Base-by-base conservation (phyloP, 1,140 invertebrate species). In the Drosophila pruinosa region DNA sequence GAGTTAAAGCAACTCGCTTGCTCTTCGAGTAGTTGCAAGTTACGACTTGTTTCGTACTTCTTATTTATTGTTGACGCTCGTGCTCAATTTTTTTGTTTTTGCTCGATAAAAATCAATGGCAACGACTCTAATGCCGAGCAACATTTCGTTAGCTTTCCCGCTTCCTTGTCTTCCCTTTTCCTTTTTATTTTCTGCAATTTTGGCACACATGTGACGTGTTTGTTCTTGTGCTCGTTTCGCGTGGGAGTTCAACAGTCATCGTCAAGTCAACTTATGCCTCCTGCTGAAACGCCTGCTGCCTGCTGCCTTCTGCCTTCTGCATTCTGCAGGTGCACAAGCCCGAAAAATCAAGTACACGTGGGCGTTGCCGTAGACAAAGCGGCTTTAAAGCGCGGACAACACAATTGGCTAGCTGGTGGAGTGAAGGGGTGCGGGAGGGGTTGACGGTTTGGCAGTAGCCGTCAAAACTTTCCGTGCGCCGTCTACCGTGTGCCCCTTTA, bases 71-170 rank as follows among this genome's bases (percentile, higher is more conserved):
- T 69, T 75, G 45, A 47, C 56, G 61, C 45, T 79, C 67, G 48
- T 79, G 70, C 26, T 28, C 12, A 43, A 56, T 56, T 56, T 15
- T 53, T 38, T 58, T 75, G n/a, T 38, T 31, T 52, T 26, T 57
- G 38, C 36, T 39, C 74, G 48, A 78, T 75, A 75, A 88, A 88
- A 86, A 86, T 88, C 82, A 86, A 86, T 88, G 78, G 63, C 74
- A 86, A 61, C 72, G 59, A 70, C 78, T 74, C 56, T 50, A 57
- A 26, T 78, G 5, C 48, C 45, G 41, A 54, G 56, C 71, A 43
- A 63, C 34, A 47, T 41, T 72, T 79, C 62, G 67, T 69, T 69
- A 65, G 22, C 43, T 45, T 45, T 43, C 17, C 24, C 19, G 19
- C 19, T 45, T 45, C 22, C 41, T 22, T 45, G 17, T 21, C 36